Conservation (phyloP, 2,888 invertebrate species). For the Anticlea derivata region DNA sequence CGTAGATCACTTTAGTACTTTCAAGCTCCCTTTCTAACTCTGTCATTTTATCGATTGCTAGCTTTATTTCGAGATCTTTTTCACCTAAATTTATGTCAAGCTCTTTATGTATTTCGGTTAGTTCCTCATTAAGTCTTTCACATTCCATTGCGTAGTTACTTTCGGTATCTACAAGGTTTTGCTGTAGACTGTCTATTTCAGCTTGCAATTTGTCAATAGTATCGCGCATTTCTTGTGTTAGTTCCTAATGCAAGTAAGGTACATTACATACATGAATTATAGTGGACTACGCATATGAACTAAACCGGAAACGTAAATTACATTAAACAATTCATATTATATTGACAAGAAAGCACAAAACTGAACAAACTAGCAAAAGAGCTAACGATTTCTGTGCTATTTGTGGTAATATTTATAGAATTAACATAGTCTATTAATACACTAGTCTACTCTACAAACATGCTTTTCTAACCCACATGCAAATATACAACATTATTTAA, state of each 20-base stretch:
- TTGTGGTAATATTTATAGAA: too few species aligned
- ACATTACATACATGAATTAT: constrained; percentile 19
- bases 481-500: neutral
- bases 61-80: constrained; percentile 58
- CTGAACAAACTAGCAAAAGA: neutral
- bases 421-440: neutral
- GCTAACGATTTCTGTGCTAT: too few species aligned
- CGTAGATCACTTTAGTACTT: constrained; percentile 41
- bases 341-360: too few species aligned
- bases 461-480: neutral
- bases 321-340: too few species aligned
- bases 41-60: constrained; percentile 48
- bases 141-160: constrained; percentile 44
- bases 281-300: too few species aligned
- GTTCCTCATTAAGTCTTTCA: constrained; percentile 50
- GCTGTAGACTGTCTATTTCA: constrained; percentile 56
- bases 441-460: neutral
- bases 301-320: too few species aligned
- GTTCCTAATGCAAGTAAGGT: constrained; percentile 57
- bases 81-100: constrained; percentile 47
- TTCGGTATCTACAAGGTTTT: constrained; percentile 53
- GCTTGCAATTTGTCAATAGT: constrained; percentile 54
- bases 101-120: constrained; percentile 48
- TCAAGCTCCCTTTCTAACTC: constrained; percentile 48
- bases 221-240: constrained; percentile 45